These are phyloP conservation scores for Antechinus flavipes DNA, from an alignment of 2,113 vertebrate genomes.

Conservation along the genomic window DNA sequence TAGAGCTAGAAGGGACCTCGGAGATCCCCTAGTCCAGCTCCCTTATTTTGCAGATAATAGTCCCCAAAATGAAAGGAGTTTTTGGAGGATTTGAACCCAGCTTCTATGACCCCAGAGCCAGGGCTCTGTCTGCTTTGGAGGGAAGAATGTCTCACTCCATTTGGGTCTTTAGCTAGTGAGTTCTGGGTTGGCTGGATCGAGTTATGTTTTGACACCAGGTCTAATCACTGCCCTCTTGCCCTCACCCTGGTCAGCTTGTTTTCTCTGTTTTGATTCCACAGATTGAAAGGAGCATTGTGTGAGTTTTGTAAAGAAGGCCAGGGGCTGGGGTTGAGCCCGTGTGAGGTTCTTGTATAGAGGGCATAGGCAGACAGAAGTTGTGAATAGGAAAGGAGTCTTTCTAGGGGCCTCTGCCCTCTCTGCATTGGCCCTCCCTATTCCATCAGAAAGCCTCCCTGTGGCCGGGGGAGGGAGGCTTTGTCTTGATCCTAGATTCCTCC, in stretches of 20 bases:
- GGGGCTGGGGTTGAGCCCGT: background rate
- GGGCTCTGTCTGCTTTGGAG: too few relatives aligned
- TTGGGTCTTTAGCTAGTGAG: background rate
- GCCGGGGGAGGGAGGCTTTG: background rate
- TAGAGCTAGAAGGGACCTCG: too few relatives aligned
- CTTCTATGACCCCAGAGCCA: background rate
- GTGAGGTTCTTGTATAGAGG: background rate
- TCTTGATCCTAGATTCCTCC: background rate
- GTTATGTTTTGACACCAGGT: background rate
- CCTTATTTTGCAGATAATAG: background rate
- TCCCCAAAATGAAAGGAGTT: background rate
- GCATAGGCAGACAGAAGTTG: background rate
- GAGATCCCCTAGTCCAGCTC: too few relatives aligned
- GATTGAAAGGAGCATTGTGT: background rate
- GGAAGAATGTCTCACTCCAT: too few relatives aligned
- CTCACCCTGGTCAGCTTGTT: background rate
- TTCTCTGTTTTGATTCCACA: background rate
- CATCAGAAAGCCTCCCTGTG: background rate
- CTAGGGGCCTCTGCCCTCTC: background rate
- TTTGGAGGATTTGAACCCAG: too few relatives aligned
- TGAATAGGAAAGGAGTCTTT: background rate
- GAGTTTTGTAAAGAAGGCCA: background rate
- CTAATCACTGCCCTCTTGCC: background rate
- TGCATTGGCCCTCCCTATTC: background rate
- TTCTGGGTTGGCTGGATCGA: background rate